phyloP scores from a whole-genome alignment of 2,797 vertebrate species.

The Neolamprologus multifasciatus region DNA sequence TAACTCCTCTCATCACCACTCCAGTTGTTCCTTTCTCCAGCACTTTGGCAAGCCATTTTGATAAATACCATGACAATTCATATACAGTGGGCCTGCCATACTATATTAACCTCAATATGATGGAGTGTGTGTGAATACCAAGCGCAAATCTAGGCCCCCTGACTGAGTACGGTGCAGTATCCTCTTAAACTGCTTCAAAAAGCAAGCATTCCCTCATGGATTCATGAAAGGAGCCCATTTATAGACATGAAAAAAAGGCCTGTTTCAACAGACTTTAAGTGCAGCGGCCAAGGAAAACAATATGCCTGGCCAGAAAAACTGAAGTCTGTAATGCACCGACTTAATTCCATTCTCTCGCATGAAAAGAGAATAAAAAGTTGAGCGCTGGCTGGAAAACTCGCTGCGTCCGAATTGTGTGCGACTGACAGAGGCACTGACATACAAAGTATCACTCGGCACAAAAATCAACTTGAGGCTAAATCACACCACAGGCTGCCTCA shows the following conservation, averaged over 20 bases:
- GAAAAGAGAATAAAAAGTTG: conserved; percentile 60
- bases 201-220: conserved; percentile 59
- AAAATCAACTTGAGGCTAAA: conserved; percentile 46
- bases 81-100: conserved; percentile 23
- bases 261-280: conserved; percentile 60
- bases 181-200: conserved; percentile 61
- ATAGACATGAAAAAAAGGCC: conserved; percentile 63
- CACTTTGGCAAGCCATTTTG: conserved; percentile 32
- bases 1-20: conserved; percentile 52
- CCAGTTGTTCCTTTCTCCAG: conserved; percentile 42
- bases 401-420: conserved; percentile 40
- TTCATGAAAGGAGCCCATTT: conserved; percentile 73
- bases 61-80: conserved; percentile 57
- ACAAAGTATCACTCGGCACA: conserved; percentile 52
- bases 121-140: conserved; percentile 49
- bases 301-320: conserved; percentile 66
- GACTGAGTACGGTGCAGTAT: conserved; percentile 44
- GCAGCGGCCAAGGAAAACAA: conserved; percentile 77
- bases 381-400: conserved; percentile 41
- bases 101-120: conserved; percentile 53
- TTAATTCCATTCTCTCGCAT: conserved; percentile 71
- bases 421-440: conserved; percentile 57
- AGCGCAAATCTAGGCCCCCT: conserved; percentile 47
- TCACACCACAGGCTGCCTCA: conserved; percentile 37
- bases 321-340: conserved; percentile 53